Base-by-base conservation (phyloP, 2,113 vertebrate species). In the Proterorhinus semilunaris region DNA sequence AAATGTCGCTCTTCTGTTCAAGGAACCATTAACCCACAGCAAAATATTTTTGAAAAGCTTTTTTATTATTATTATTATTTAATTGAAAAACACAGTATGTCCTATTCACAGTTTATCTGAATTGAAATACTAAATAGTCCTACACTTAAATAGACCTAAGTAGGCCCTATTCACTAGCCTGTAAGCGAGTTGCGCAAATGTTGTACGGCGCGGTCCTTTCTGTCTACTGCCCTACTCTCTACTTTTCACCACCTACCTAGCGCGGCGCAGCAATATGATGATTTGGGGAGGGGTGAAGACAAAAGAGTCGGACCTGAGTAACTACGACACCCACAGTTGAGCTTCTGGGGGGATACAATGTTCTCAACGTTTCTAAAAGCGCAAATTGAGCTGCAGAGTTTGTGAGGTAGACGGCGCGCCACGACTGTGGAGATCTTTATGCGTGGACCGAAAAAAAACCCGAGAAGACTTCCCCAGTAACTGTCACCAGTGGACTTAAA, bases 301-400 rank as follows among this genome's bases (percentile, higher is more conserved):
- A 17, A 74, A 82, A 75, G 73, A 86, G 91, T 90, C 89, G 91
- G 87, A 79, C 64, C 87, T 61, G n/a, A 44, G 58, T 9, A 9
- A 42, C 42, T 17, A 65, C 86, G 81, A 90, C 91, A 87, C 91
- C 91, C 88, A 91, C 79, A 72, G 45, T 70, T 21, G 17, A 73
- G 51, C 49, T 71, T 17, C 46, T 17, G 55, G 67, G 55, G 54
- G 46, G 62, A 80, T 84, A 76, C 72, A 78, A 86, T 87, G 76
- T 83, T 49, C 61, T 81, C 81, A 76, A 7, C 42, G 15, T 77
- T 83, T 78, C 83, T 53, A 16, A 16, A 68, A 69, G 69, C 65
- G 62, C 74, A 72, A 69, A 69, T 63, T 58, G 6, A n/a, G 58
- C 67, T 58, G 46, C 65, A 17, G 43, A 5, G 27, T 13, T 48